Evolutionary conservation across 2,113 vertebrate genomes (phyloP).

Genomic region (Neoarius graeffei): DNA sequence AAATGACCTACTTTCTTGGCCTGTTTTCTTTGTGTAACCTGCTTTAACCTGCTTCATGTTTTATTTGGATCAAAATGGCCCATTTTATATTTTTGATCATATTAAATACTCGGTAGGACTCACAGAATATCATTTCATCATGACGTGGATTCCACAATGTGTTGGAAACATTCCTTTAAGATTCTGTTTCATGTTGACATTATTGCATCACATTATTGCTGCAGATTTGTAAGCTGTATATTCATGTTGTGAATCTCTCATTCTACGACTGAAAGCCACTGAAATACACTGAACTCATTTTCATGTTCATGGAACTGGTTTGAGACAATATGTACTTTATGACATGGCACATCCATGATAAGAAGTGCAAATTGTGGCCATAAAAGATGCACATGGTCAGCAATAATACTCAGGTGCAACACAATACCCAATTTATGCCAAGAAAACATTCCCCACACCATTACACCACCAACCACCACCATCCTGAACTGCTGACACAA

Average conservation of each 20-base stretch:
- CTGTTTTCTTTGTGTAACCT: slow-evolving; percentile 23
- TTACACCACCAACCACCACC: neutral
- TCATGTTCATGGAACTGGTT: neutral
- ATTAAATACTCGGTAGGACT: neutral
- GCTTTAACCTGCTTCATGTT: slow-evolving; percentile 4
- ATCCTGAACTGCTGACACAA: neutral
- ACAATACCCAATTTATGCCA: too few species aligned
- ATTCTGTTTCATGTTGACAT: neutral
- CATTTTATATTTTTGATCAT: slow-evolving; percentile 5
- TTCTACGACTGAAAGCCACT: neutral
- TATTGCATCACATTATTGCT: neutral
- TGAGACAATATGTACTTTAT: neutral
- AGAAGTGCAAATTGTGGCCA: neutral
- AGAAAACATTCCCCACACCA: too few species aligned
- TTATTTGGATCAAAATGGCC: slow-evolving; percentile 13
- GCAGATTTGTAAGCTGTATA: neutral
- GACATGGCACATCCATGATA: neutral
- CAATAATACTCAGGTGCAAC: neutral
- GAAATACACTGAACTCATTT: neutral
- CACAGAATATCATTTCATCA: neutral
- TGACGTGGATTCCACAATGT: neutral
- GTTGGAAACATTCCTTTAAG: neutral
- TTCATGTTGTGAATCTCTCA: neutral
- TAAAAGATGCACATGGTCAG: neutral
- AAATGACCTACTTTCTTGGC: neutral